Percentiles rank a stretch among this genome's conserved stretches.
Conservation (phyloP, 2,113 vertebrate species). For the Chascanopsetta lugubris region DNA sequence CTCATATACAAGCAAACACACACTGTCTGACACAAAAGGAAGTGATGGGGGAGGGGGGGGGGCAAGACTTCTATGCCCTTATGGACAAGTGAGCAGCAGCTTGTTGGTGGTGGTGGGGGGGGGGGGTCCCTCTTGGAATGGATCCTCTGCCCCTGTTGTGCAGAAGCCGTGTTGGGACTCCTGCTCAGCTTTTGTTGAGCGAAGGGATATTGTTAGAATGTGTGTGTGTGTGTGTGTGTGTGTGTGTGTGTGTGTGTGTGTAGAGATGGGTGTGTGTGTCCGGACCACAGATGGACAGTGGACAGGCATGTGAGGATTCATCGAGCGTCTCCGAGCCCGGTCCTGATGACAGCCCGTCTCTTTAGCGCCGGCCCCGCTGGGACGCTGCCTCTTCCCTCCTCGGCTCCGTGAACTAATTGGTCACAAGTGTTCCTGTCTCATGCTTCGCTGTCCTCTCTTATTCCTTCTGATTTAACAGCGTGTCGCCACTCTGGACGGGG, state of each 20-base stretch:
- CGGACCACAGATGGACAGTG: conserved; percentile 52
- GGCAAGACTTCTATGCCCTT: conserved; percentile 65
- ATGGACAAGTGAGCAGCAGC: conserved; percentile 83
- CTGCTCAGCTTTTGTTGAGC: conserved; percentile 68
- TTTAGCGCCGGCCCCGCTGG: conserved; percentile 64
- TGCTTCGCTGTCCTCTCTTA: conserved; percentile 48
- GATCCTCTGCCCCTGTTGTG: conserved; percentile 82
- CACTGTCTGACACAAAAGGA: not conserved
- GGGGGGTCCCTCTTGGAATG: conserved; percentile 83
- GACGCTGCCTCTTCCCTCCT: conserved; percentile 44
- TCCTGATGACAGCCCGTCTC: conserved; percentile 71
- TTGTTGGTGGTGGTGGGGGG: conserved; percentile 77
- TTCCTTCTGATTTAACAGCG: conserved; percentile 38
- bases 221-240: conserved; percentile 20
- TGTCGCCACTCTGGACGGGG: conserved; percentile 12
- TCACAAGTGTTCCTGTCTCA: conserved; percentile 68
- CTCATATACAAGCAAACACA: conserved; percentile 42
- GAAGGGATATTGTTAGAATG: conserved; percentile 58
- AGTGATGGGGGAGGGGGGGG: not conserved
- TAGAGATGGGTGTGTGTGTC: conserved; percentile 47
- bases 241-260: conserved; percentile 31
- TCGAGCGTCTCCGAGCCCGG: conserved; percentile 41
- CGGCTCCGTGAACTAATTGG: conserved; percentile 67
- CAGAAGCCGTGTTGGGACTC: conserved; percentile 80
- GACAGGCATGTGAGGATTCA: conserved; percentile 65